Evolutionary conservation across 1,140 invertebrate genomes (phyloP).

Genomic region (Zaprionus lachaisei): DNA sequence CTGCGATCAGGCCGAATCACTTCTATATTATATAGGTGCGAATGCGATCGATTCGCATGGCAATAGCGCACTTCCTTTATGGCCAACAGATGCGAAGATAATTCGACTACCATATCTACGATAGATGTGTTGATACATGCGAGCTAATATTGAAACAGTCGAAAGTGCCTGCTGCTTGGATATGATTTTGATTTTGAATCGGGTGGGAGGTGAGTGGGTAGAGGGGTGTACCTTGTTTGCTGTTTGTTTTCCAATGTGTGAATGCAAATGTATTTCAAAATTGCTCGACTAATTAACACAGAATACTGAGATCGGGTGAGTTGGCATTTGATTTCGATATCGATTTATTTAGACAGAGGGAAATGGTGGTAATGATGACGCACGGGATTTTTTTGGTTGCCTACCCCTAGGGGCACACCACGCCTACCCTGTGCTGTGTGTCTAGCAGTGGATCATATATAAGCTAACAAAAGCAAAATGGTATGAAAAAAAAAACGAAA

Average conservation of each 20-base stretch:
- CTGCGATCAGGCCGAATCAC: constrained; percentile 1
- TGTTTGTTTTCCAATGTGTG: constrained; percentile 49
- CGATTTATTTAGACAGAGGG: constrained; percentile 58
- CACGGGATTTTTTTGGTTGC: constrained; percentile 32
- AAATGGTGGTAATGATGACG: constrained; percentile 55
- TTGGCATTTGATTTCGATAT: constrained; percentile 43
- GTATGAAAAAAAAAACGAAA: constrained; percentile 28
- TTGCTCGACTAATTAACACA: constrained; percentile 28
- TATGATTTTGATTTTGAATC: background rate
- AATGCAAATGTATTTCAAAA: constrained; percentile 63
- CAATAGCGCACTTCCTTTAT: constrained; percentile 75
- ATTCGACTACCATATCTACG: constrained; percentile 36
- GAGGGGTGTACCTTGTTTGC: constrained; percentile 1
- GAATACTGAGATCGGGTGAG: constrained; percentile 32
- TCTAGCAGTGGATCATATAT: constrained; percentile 79
- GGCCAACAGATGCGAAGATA: constrained; percentile 67
- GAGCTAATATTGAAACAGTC: constrained; percentile 62
- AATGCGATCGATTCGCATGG: constrained; percentile 53
- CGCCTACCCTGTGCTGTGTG: constrained; percentile 77
- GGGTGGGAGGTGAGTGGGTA: background rate
- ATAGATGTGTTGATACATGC: constrained; percentile 67
- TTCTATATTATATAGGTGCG: constrained; percentile 34
- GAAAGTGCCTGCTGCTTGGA: constrained; percentile 34
- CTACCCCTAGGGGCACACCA: constrained; percentile 59
- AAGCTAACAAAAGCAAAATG: constrained; percentile 54